Conservation (phyloP, 1,140 invertebrate species). For the Camponotus floridanus region DNA sequence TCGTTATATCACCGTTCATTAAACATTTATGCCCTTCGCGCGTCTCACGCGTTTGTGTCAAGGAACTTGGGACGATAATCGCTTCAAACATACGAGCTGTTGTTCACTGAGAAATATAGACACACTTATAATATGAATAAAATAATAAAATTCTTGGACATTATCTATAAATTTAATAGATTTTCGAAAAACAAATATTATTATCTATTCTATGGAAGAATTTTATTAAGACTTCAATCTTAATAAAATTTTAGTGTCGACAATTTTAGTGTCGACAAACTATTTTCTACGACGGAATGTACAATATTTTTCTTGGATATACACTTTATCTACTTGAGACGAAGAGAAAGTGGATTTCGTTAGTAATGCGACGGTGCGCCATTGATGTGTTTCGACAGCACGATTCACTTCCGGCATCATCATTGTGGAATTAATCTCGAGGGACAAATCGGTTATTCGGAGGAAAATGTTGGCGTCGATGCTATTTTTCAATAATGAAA, state of each 20-base stretch:
- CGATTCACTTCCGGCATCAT: slow-evolving; percentile 48
- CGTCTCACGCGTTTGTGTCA: slow-evolving; percentile 62
- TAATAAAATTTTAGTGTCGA: too few species aligned
- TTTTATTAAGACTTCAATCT: background rate
- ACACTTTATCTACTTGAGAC: slow-evolving; percentile 15
- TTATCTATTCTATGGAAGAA: background rate
- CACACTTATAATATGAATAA: background rate
- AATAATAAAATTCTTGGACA: background rate
- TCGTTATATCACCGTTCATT: slow-evolving; percentile 72
- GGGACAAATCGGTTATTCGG: background rate
- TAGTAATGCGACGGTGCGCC: slow-evolving; percentile 22
- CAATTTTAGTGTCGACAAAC: too few species aligned
- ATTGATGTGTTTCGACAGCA: slow-evolving; percentile 41
- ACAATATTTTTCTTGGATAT: slow-evolving; percentile 7
- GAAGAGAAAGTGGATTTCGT: slow-evolving; percentile 61
- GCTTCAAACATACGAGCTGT: slow-evolving; percentile 15
- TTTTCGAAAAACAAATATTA: background rate
- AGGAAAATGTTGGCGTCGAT: slow-evolving; percentile 19
- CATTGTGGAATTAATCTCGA: slow-evolving; percentile 19
- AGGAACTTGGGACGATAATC: slow-evolving; percentile 67
- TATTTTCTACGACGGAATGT: slow-evolving; percentile 23
- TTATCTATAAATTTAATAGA: background rate
- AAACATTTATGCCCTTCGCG: slow-evolving; percentile 64
- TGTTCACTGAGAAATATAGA: slow-evolving; percentile 1
- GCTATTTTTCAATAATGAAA: slow-evolving; percentile 2